A percentile compares a stretch with the other conserved stretches of the same genome.
These are phyloP conservation scores for Lepisosteus osseus DNA, from an alignment of 2,113 vertebrate genomes.

Conservation along the genomic window DNA sequence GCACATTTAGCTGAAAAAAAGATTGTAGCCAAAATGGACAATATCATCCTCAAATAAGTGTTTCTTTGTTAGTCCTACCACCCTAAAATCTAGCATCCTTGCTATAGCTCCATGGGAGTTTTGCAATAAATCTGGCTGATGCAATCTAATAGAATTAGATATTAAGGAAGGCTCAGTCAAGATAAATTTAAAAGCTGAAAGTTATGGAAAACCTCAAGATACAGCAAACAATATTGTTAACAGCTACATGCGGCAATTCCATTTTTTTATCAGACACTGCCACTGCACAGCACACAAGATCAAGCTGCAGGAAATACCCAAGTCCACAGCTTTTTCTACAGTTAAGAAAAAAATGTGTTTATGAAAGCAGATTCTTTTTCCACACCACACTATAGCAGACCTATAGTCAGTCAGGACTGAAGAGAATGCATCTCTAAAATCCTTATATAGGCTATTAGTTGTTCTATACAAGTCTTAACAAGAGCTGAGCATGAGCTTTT, in stretches of 20 bases:
- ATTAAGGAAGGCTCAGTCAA: slow-evolving; percentile 39
- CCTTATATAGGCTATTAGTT: too few species aligned
- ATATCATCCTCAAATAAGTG: neutral
- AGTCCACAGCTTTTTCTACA: neutral
- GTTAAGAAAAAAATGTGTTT: neutral
- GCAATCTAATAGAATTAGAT: slow-evolving; percentile 51
- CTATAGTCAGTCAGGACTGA: neutral
- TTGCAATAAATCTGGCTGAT: slow-evolving; percentile 46
- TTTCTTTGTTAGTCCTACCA: neutral
- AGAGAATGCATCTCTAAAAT: neutral
- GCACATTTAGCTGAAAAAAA: too few species aligned
- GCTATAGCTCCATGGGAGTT: slow-evolving; percentile 10
- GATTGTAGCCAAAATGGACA: too few species aligned
- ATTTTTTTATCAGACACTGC: too few species aligned
- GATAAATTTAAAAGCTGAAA: slow-evolving; percentile 42
- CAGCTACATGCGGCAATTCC: too few species aligned
- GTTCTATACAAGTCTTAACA: too few species aligned
- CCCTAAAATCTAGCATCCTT: neutral
- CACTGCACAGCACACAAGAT: neutral
- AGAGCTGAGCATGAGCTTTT: too few species aligned
- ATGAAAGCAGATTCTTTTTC: too few species aligned
- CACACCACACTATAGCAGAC: too few species aligned
- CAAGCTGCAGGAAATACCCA: neutral
- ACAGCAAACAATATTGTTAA: too few species aligned
- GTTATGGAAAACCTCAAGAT: slow-evolving; percentile 7